Percentiles rank a stretch among this genome's conserved stretches.
Conservation (phyloP, 2,888 invertebrate species). For the Listrodromus nycthemerus region DNA sequence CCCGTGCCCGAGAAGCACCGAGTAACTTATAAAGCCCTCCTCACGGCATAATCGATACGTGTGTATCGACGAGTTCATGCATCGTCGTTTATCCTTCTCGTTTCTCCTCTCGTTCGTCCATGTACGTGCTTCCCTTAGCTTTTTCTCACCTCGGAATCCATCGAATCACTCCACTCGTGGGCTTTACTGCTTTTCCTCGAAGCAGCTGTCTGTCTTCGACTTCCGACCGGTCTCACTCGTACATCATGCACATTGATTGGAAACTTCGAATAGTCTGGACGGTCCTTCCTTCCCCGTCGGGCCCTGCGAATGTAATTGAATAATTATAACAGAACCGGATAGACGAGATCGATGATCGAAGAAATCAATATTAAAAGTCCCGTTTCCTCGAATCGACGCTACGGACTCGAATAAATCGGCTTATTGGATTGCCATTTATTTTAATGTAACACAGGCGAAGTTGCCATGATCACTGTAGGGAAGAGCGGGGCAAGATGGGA, state of each 20-base stretch:
- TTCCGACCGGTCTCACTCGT: conserved; percentile 44
- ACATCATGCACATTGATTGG: conserved; percentile 64
- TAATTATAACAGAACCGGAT: conserved; percentile 53
- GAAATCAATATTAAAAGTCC: conserved; percentile 14
- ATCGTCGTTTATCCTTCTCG: conserved; percentile 30
- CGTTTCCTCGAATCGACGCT: conserved; percentile 53
- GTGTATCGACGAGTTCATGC: conserved; percentile 23
- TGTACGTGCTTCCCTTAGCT: conserved; percentile 51
- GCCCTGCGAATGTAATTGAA: conserved; percentile 46
- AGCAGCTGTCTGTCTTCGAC: conserved; percentile 51
- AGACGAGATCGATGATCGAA: conserved; percentile 33
- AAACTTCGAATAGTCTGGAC: conserved; percentile 64
- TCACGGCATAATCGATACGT: conserved; percentile 36
- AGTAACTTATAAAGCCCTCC: conserved; percentile 36
- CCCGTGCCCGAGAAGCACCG: not conserved
- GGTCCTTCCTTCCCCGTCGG: conserved; percentile 1
- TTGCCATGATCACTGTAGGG: too few relatives aligned
- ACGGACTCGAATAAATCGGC: not conserved
- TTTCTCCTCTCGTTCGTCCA: not conserved
- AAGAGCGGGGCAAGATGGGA: too few relatives aligned
- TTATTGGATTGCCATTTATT: too few relatives aligned
- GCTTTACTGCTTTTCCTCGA: conserved; percentile 66
- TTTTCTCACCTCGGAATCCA: conserved; percentile 29
- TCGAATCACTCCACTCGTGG: conserved; percentile 62
- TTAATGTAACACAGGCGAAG: too few relatives aligned